Percentiles rank a stretch among this genome's conserved stretches.
These are phyloP conservation scores for Syncerus caffer DNA, from an alignment of 2,797 vertebrate genomes.

Conservation along the genomic window DNA sequence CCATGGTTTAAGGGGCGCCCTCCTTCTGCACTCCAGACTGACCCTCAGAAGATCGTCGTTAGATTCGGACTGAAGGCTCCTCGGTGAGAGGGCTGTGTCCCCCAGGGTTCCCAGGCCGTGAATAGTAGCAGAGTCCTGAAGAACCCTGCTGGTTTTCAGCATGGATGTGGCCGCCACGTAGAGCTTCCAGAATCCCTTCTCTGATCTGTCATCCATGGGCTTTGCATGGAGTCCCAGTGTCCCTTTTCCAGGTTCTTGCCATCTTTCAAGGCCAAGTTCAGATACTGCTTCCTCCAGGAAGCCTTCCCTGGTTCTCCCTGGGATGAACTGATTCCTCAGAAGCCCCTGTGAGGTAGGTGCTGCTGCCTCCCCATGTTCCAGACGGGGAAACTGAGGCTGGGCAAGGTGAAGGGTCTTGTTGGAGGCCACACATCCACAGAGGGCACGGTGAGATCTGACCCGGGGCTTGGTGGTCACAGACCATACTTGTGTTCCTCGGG, in stretches of 20 bases:
- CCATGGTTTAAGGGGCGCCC: too few relatives aligned
- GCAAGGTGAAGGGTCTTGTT: not conserved
- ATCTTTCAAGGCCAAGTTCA: not conserved
- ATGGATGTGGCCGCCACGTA: fast-evolving
- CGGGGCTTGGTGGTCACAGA: not conserved
- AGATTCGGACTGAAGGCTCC: not conserved
- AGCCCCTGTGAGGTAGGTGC: not conserved
- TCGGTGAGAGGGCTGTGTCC: fast-evolving
- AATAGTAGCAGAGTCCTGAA: fast-evolving
- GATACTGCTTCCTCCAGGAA: not conserved
- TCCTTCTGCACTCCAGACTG: not conserved
- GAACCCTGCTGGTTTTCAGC: not conserved
- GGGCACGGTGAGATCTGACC: not conserved
- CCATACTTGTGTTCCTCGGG: not conserved
- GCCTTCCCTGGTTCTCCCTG: not conserved
- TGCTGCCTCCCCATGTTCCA: not conserved
- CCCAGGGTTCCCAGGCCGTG: not conserved
- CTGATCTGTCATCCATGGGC: not conserved
- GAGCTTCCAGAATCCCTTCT: not conserved
- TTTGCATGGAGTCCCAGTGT: not conserved
- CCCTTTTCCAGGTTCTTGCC: not conserved
- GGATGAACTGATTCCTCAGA: not conserved
- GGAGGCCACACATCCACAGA: fast-evolving
- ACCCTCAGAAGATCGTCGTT: not conserved
- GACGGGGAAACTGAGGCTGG: not conserved